phyloP scores from a whole-genome alignment of 2,797 vertebrate genomes.

The Rachycentron canadum region DNA sequence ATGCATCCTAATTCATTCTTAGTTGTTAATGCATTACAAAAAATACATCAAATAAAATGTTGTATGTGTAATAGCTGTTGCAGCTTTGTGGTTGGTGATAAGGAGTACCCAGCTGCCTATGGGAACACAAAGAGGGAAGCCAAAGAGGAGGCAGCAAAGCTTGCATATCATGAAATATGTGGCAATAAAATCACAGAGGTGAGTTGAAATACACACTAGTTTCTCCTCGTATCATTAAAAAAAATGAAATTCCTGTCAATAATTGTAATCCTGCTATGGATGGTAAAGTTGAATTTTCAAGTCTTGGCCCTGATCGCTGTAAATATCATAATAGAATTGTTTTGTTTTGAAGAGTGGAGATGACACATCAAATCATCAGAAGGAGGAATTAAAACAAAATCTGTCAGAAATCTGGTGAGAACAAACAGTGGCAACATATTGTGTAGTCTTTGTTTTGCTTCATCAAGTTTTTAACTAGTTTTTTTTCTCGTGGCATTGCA shows the following conservation, averaged over 20 bases:
- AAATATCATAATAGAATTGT: slow-evolving; percentile 9
- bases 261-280: neutral
- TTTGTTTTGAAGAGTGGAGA: slow-evolving; percentile 61
- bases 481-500: slow-evolving; percentile 35
- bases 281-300: neutral
- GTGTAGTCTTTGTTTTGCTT: neutral
- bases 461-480: fast-evolving
- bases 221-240: neutral
- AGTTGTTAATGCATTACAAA: neutral
- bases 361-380: slow-evolving; percentile 17
- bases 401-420: slow-evolving; percentile 39
- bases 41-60: neutral
- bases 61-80: slow-evolving; percentile 57
- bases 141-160: slow-evolving; percentile 79
- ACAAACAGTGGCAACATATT: neutral
- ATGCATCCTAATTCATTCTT: neutral
- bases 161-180: slow-evolving; percentile 63
- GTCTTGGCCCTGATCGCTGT: neutral
- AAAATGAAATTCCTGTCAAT: neutral
- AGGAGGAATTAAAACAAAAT: slow-evolving; percentile 22
- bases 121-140: slow-evolving; percentile 76
- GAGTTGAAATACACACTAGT: neutral
- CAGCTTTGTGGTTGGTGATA: slow-evolving; percentile 65
- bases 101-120: slow-evolving; percentile 65
- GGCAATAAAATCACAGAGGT: slow-evolving; percentile 57